These are phyloP conservation scores for Pagetopsis macropterus DNA, from an alignment of 2,797 vertebrate genomes.

Conservation along the genomic window DNA sequence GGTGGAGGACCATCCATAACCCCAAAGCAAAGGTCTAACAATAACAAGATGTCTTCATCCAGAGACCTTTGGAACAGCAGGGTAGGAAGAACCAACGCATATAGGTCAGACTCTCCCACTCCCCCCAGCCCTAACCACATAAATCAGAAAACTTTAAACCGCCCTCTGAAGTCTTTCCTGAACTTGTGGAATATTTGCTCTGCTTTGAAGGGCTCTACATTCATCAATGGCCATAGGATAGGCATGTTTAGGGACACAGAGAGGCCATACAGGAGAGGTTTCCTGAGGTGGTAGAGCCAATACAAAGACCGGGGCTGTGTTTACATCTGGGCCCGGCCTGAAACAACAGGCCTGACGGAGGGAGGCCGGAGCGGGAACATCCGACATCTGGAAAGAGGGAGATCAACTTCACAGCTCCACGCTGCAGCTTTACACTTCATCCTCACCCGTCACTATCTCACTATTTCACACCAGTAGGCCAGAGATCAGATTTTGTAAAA, in stretches of 20 bases:
- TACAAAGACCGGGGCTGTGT: slow-evolving; percentile 88
- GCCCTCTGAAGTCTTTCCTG: slow-evolving; percentile 78
- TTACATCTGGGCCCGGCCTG: slow-evolving; percentile 84
- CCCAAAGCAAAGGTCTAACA: slow-evolving; percentile 32
- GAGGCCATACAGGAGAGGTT: slow-evolving; percentile 81
- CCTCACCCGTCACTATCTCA: slow-evolving; percentile 50
- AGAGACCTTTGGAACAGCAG: slow-evolving; percentile 51
- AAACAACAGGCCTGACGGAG: slow-evolving; percentile 83
- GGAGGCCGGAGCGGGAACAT: slow-evolving; percentile 76
- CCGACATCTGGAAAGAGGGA: slow-evolving; percentile 80
- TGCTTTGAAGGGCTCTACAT: slow-evolving; percentile 80
- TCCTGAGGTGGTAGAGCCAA: slow-evolving; percentile 77
- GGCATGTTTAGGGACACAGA: slow-evolving; percentile 77
- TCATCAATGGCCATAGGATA: slow-evolving; percentile 81
- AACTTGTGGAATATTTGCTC: slow-evolving; percentile 79
- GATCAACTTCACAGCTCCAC: slow-evolving; percentile 68
- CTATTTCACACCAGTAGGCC: slow-evolving; percentile 35
- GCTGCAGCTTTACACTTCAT: slow-evolving; percentile 54
- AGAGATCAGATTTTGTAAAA: not conserved
- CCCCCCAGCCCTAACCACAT: slow-evolving; percentile 53
- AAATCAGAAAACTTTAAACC: slow-evolving; percentile 71
- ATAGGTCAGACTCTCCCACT: slow-evolving; percentile 66
- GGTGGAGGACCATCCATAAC: slow-evolving; percentile 22
- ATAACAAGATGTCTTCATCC: slow-evolving; percentile 57
- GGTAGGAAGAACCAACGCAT: slow-evolving; percentile 63